Percentiles rank a stretch among this genome's conserved stretches.
phyloP scores from a whole-genome alignment of 2,888 invertebrate species.

The Heliconius aoede region DNA sequence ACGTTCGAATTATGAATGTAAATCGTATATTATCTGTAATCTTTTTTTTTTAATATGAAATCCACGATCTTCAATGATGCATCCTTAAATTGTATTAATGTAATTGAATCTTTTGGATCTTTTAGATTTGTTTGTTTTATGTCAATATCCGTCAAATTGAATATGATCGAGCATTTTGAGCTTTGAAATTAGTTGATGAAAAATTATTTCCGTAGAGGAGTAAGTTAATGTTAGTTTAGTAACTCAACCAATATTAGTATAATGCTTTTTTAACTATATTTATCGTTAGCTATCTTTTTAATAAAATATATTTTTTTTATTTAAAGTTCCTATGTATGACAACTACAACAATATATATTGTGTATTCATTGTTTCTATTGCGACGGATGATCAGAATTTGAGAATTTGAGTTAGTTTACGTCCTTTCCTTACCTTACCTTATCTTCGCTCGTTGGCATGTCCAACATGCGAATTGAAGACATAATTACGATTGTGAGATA shows the following conservation, averaged over 20 bases:
- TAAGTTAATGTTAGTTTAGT: conserved; percentile 9
- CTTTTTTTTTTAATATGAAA: conserved; percentile 34
- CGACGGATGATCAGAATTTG: too few species aligned
- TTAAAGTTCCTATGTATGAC: too few species aligned
- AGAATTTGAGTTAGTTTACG: too few species aligned
- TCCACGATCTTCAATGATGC: conserved; percentile 26
- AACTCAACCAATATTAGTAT: background rate
- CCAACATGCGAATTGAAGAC: too few species aligned
- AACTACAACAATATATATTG: too few species aligned
- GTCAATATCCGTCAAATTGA: conserved; percentile 21
- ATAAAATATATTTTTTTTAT: too few species aligned
- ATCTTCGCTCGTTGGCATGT: too few species aligned
- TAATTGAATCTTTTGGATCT: conserved; percentile 34
- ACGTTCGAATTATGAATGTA: conserved; percentile 60
- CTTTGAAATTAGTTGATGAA: conserved; percentile 12
- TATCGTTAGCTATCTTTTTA: too few species aligned
- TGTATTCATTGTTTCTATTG: too few species aligned
- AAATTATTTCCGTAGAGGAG: background rate
- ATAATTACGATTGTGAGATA: too few species aligned
- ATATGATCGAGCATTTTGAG: conserved; percentile 24
- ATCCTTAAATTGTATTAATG: background rate
- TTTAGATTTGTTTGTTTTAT: conserved; percentile 24
- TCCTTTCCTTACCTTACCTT: too few species aligned
- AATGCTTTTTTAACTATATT: background rate
- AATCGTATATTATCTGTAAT: conserved; percentile 54